A percentile compares a stretch with the other conserved stretches of the same genome.
These are phyloP conservation scores for Onthophagus sagittarius DNA, from an alignment of 2,888 invertebrate species.

Conservation along the genomic window DNA sequence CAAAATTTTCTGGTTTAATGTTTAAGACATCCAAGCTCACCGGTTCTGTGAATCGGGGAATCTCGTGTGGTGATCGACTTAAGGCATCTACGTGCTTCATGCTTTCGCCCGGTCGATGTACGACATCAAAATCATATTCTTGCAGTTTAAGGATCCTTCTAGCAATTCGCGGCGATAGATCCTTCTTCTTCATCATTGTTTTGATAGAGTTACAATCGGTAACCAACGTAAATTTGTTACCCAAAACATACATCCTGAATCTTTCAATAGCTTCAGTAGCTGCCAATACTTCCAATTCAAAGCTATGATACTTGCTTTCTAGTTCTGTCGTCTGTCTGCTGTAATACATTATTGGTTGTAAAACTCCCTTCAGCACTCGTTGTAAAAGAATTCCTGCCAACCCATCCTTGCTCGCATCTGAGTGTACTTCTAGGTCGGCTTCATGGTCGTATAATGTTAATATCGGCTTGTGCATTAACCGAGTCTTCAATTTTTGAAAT, in stretches of 20 bases:
- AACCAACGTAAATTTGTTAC: not conserved
- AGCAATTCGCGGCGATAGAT: slow-evolving; percentile 28
- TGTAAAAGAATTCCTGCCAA: not conserved
- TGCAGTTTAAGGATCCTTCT: slow-evolving; percentile 32
- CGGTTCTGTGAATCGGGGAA: not conserved
- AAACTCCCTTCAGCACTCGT: not conserved
- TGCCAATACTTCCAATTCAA: too few species aligned
- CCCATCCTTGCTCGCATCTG: not conserved
- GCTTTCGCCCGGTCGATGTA: slow-evolving; percentile 28
- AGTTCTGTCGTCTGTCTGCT: not conserved
- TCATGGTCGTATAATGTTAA: slow-evolving; percentile 24
- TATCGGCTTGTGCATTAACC: slow-evolving; percentile 14
- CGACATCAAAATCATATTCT: slow-evolving; percentile 31
- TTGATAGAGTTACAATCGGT: too few species aligned
- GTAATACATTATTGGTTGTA: not conserved
- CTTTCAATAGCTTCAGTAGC: too few species aligned
- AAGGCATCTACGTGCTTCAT: slow-evolving; percentile 35
- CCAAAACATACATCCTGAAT: too few species aligned
- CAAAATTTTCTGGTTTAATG: not conserved
- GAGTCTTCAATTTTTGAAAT: not conserved
- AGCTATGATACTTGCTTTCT: too few species aligned
- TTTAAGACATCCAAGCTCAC: not conserved
- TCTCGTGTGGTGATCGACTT: slow-evolving; percentile 24
- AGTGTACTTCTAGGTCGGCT: slow-evolving; percentile 16
- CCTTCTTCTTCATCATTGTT: slow-evolving; percentile 7